phyloP scores from a whole-genome alignment of 2,797 vertebrate genomes.

The Austrolebias charrua region DNA sequence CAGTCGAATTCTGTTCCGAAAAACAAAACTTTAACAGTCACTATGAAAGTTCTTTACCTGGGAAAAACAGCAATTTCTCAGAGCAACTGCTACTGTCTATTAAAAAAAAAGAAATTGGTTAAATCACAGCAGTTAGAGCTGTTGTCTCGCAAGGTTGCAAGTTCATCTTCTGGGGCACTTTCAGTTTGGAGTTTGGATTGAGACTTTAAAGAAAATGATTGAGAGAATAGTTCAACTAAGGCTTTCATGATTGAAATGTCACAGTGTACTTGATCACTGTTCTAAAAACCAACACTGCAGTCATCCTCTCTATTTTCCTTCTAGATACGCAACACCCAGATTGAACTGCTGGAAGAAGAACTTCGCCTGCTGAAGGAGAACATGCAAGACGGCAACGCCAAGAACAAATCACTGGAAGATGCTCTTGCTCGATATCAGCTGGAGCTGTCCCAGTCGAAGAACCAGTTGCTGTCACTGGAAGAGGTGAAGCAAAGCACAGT shows the following conservation, averaged over 20 bases:
- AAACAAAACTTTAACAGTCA: too few species aligned
- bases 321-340: slow-evolving; percentile 92
- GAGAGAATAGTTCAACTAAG: neutral
- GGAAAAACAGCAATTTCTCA: too few species aligned
- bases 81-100: too few species aligned
- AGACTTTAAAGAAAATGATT: neutral
- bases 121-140: too few species aligned
- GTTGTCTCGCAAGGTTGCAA: too few species aligned
- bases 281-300: neutral
- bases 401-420: slow-evolving; percentile 89
- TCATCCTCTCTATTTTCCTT: slow-evolving; percentile 17
- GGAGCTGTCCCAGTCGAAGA: slow-evolving; percentile 84
- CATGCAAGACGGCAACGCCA: slow-evolving; percentile 80
- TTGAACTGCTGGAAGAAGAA: slow-evolving; percentile 92
- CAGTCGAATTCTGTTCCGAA: too few species aligned
- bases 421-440: slow-evolving; percentile 83
- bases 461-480: slow-evolving; percentile 84
- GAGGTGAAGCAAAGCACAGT: slow-evolving; percentile 86
- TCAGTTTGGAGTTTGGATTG: too few species aligned
- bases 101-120: too few species aligned
- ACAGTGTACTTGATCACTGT: neutral
- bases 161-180: too few species aligned
- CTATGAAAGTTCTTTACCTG: too few species aligned
- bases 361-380: slow-evolving; percentile 84
- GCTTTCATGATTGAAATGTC: neutral